Percentiles rank a stretch among this genome's conserved stretches.
Evolutionary conservation across 2,888 invertebrate species (phyloP).

Genomic region (Galerucella calmariensis): DNA sequence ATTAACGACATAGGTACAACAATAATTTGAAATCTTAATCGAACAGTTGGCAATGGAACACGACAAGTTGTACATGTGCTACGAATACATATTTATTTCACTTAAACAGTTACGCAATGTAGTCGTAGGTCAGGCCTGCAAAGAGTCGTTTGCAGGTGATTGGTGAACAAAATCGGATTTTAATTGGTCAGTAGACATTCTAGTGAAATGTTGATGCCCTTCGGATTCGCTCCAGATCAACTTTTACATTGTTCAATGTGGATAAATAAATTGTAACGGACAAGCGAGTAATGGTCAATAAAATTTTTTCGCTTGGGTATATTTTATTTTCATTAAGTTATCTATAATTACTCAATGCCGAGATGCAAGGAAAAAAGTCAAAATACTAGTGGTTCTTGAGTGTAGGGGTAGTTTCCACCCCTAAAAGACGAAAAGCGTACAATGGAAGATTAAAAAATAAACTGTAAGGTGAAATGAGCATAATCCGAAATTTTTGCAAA

Average conservation of each 20-base stretch:
- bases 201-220: constrained; percentile 52
- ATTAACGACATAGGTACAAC: background rate
- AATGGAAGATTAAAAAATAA: too few species aligned
- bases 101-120: constrained; percentile 31
- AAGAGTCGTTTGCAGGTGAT: constrained; percentile 44
- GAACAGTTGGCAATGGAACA: constrained; percentile 10
- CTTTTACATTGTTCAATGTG: constrained; percentile 41
- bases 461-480: too few species aligned
- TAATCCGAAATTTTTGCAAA: too few species aligned
- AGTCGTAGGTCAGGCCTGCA: constrained; percentile 26
- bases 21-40: background rate
- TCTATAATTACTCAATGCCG: background rate
- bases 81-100: constrained; percentile 19
- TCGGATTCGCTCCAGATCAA: constrained; percentile 50
- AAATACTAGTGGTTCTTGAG: too few species aligned
- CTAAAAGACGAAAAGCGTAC: too few species aligned
- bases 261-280: constrained; percentile 42
- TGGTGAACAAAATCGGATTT: constrained; percentile 48
- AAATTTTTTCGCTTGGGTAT: constrained; percentile 32
- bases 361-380: too few species aligned
- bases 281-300: constrained; percentile 43
- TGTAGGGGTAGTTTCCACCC: too few species aligned
- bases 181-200: constrained; percentile 53
- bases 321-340: background rate
- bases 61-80: constrained; percentile 10